Evolutionary conservation across 2,888 invertebrate genomes (phyloP), one percentile per base, ranked within the genome.

Genomic region (Merodon equestris): DNA sequence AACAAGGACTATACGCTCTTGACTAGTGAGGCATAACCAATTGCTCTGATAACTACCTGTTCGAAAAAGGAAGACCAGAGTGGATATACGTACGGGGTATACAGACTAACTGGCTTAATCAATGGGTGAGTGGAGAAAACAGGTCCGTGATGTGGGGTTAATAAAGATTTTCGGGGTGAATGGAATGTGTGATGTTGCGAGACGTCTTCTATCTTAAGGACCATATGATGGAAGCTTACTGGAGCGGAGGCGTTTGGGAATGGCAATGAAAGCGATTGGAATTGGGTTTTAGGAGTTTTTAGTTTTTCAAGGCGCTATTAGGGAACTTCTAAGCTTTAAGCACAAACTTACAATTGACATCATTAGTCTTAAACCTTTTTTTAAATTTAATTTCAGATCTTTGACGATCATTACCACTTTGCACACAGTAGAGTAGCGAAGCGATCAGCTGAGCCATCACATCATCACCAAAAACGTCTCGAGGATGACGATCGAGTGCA

Each of bases 351-450:
- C 27, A 2, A 4, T 27, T 27, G 27, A 27, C 27, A 27, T 27
- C 27, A 2, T 2, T 27, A 27, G 3, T 27, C 27, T n/a, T n/a
- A n/a, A n/a, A 27, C 27, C 27, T 27, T 4, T 75, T 81, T 54
- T 66, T 83, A n/a, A n/a, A 83, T n/a, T 83, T 84, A 70, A 56
- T 91, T 92, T 38, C 92, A 97, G 97, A 97, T 97, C 88, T 93
- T 96, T 88, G 93, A 93, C 84, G 94, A 95, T 88, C 94, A 94
- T 89, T 97, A 94, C 89, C 95, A 96, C 88, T 94, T 97, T 88
- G 92, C 93, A 84, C 97, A 97, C 89, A 91, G 92, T 84, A 92
- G 92, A 82, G 93, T 97, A 81, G 91, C 92, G 81, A 95, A 95
- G 89, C 91, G 97, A 84, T 97, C 97, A 9, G 85, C 92, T 73